A percentile compares a stretch with the other conserved stretches of the same genome.
Evolutionary conservation across 2,888 invertebrate genomes (phyloP).

Genomic region (Coronaproctus castanopsis): DNA sequence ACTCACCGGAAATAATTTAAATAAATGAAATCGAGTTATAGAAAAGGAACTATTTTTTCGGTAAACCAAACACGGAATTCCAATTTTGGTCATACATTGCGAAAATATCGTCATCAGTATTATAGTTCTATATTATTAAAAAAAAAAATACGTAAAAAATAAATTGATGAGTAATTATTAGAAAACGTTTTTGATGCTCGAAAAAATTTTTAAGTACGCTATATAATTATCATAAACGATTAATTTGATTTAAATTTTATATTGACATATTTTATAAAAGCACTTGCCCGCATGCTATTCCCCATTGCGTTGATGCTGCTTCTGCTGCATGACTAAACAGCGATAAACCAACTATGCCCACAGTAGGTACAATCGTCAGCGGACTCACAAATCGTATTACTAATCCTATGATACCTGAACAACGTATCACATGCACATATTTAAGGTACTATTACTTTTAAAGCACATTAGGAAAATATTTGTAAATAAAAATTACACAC

Average conservation of each 20-base stretch:
- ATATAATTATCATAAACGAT: no score
- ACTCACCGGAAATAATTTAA: constrained; percentile 58
- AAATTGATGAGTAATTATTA: no score
- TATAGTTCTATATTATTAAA: constrained; percentile 38
- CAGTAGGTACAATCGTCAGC: constrained; percentile 62
- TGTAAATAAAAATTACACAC: no score
- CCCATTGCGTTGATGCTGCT: constrained; percentile 69
- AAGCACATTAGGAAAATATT: no score
- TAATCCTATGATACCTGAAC: constrained; percentile 47
- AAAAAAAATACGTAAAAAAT: no score
- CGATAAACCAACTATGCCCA: constrained; percentile 61
- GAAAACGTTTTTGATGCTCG: no score
- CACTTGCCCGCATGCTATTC: constrained; percentile 53
- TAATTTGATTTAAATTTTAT: no score
- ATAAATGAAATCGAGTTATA: constrained; percentile 43
- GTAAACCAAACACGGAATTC: constrained; percentile 38
- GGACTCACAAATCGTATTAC: constrained; percentile 58
- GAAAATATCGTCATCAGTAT: constrained; percentile 55
- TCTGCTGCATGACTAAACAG: constrained; percentile 59
- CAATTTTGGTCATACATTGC: constrained; percentile 48
- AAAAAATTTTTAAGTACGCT: no score
- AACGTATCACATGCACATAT: not conserved
- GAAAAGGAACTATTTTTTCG: constrained; percentile 35
- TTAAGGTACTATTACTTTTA: no score
- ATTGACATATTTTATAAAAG: no score